phyloP scores from a whole-genome alignment of 2,797 vertebrate species.

The Myotis daubentonii region DNA sequence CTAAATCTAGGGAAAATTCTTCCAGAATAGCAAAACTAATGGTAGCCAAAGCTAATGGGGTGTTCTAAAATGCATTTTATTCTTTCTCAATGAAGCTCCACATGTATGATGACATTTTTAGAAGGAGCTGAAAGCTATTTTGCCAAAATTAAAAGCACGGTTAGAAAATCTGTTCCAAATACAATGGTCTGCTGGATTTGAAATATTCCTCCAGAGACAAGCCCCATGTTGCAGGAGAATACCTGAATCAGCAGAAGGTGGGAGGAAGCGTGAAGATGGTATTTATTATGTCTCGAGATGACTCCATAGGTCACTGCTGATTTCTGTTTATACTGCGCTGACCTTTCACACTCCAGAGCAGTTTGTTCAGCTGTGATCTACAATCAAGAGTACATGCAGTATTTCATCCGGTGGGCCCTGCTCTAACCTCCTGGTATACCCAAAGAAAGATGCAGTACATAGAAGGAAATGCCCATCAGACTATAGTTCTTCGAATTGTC shows the following conservation, averaged over 20 bases:
- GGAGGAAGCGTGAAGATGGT: constrained; percentile 68
- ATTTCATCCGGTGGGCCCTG: constrained; percentile 46
- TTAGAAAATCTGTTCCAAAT: constrained; percentile 72
- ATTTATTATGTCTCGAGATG: constrained; percentile 83
- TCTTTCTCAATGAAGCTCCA: constrained; percentile 52
- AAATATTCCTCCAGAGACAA: constrained; percentile 72
- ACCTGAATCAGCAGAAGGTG: constrained; percentile 81
- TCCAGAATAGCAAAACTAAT: constrained; percentile 50
- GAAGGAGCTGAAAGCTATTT: constrained; percentile 65
- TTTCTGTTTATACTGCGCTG: constrained; percentile 82
- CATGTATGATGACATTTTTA: constrained; percentile 59
- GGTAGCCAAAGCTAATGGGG: constrained; percentile 40
- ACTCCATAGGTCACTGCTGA: constrained; percentile 69
- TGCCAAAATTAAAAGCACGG: constrained; percentile 64
- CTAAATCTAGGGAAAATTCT: constrained; percentile 12
- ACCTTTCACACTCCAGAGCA: constrained; percentile 78
- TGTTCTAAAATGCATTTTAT: constrained; percentile 50
- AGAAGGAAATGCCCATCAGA: background rate
- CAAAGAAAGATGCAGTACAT: background rate
- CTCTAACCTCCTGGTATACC: constrained; percentile 44
- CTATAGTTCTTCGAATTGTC: background rate
- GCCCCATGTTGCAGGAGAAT: constrained; percentile 65
- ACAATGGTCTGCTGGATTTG: constrained; percentile 73
- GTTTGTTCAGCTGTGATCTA: constrained; percentile 85
- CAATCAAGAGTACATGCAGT: constrained; percentile 49